Conservation (phyloP, 2,113 vertebrate species). For the Oplegnathus fasciatus region DNA sequence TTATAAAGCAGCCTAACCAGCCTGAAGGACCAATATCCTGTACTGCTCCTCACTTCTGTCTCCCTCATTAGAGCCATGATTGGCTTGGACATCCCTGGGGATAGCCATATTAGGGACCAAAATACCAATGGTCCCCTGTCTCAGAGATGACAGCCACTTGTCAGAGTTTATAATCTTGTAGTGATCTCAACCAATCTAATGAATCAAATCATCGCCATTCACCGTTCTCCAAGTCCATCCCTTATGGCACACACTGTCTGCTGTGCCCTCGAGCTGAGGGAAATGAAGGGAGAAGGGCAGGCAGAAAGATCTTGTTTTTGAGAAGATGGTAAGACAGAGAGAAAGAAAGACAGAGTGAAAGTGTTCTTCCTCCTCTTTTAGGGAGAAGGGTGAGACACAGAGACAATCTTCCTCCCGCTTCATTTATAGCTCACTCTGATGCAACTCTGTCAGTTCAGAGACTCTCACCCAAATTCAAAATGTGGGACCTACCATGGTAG, state of each 20-base stretch:
- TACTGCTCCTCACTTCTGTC: slow-evolving; percentile 62
- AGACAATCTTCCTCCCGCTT: slow-evolving; percentile 4
- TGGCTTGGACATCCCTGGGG: slow-evolving; percentile 76
- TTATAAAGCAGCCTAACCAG: slow-evolving; percentile 71
- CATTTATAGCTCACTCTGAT: slow-evolving; percentile 34
- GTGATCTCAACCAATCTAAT: slow-evolving; percentile 73
- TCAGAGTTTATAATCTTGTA: slow-evolving; percentile 70
- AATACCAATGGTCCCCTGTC: slow-evolving; percentile 67
- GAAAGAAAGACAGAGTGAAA: slow-evolving; percentile 1
- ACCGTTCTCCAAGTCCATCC: slow-evolving; percentile 50
- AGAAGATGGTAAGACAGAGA: slow-evolving; percentile 1
- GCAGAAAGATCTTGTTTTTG: slow-evolving; percentile 33
- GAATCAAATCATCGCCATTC: slow-evolving; percentile 74
- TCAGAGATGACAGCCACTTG: slow-evolving; percentile 73
- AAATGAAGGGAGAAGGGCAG: slow-evolving; percentile 51
- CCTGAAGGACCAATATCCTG: slow-evolving; percentile 75
- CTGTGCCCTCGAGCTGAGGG: slow-evolving; percentile 61
- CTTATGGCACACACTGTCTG: slow-evolving; percentile 63
- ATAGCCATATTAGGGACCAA: slow-evolving; percentile 67
- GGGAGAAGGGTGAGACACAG: neutral
- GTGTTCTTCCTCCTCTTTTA: neutral
- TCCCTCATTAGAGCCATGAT: slow-evolving; percentile 76
- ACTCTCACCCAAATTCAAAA: slow-evolving; percentile 7
- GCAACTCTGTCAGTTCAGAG: slow-evolving; percentile 29
- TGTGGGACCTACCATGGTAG: neutral